Conservation (phyloP, 92 coral and sea anemone species). For the Bergia sp. region DNA sequence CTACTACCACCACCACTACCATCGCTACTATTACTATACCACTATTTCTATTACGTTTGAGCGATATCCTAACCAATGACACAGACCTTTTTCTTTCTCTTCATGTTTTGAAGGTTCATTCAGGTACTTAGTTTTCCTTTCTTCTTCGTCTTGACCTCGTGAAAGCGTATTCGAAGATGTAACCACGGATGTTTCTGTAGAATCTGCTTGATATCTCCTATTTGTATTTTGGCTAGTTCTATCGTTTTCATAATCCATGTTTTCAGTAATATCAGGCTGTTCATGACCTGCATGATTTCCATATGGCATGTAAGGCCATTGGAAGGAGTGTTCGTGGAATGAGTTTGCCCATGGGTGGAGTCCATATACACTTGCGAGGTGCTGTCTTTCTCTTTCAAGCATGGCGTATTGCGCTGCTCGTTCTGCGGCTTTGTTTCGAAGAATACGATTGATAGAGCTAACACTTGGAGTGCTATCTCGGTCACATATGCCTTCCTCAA, state of each 20-base stretch:
- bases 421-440: conserved; percentile 98
- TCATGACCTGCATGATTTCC: conserved; percentile 25
- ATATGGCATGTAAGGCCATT: conserved; percentile 69
- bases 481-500: conserved; percentile 97
- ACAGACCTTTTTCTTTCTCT: conserved; percentile 33
- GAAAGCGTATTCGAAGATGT: neutral
- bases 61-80: neutral
- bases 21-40: neutral
- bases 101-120: neutral
- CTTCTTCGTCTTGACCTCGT: conserved; percentile 7
- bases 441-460: conserved; percentile 96
- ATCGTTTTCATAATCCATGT: conserved; percentile 25
- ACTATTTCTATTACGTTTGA: neutral
- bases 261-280: conserved; percentile 33
- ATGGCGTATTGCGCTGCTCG: conserved; percentile 99
- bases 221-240: conserved; percentile 12
- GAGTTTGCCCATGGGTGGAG: conserved; percentile 88
- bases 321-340: conserved; percentile 68
- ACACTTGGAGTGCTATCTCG: conserved; percentile 98
- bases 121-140: conserved; percentile 2
- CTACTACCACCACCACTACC: neutral
- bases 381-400: conserved; percentile 98
- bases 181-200: conserved; percentile 8
- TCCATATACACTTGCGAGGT: conserved; percentile 91
- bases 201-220: conserved; percentile 14